A percentile compares a stretch with the other conserved stretches of the same genome.
Conservation (phyloP, 2,888 invertebrate genomes). For the Philhelius pedissequus region DNA sequence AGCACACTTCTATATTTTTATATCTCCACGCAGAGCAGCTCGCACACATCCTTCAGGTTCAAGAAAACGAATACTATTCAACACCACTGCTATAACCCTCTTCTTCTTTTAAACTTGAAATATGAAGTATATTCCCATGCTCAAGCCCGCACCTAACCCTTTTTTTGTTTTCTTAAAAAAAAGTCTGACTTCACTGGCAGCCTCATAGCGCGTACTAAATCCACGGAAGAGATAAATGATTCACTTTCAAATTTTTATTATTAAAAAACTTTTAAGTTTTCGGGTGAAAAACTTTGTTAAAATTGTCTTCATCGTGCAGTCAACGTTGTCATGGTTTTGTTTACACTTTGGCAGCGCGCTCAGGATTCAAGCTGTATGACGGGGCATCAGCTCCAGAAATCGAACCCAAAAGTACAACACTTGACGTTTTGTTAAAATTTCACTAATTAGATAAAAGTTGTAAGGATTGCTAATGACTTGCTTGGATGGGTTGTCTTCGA, state of each 20-base stretch:
- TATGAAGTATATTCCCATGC: slow-evolving; percentile 12
- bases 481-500: slow-evolving; percentile 10
- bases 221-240: slow-evolving; percentile 62
- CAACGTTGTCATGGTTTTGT: slow-evolving; percentile 22
- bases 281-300: slow-evolving; percentile 63
- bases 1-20: slow-evolving; percentile 31
- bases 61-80: slow-evolving; percentile 5
- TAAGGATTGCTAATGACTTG: slow-evolving; percentile 75
- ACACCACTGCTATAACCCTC: slow-evolving; percentile 4
- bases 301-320: slow-evolving; percentile 2
- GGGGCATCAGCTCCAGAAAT: slow-evolving; percentile 61
- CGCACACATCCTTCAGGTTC: slow-evolving; percentile 31
- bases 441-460: slow-evolving; percentile 78
- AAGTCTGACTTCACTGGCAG: background rate
- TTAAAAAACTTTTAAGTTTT: slow-evolving; percentile 68
- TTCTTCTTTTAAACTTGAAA: background rate
- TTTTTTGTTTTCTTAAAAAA: background rate
- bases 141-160: slow-evolving; percentile 21
- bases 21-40: slow-evolving; percentile 9
- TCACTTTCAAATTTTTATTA: slow-evolving; percentile 60
- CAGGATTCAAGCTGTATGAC: background rate
- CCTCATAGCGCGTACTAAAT: background rate
- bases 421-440: slow-evolving; percentile 78
- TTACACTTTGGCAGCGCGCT: slow-evolving; percentile 27
- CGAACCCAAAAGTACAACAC: slow-evolving; percentile 67